Evolutionary conservation across 1,140 invertebrate genomes (phyloP).

Genomic region (Nylanderia fulva): DNA sequence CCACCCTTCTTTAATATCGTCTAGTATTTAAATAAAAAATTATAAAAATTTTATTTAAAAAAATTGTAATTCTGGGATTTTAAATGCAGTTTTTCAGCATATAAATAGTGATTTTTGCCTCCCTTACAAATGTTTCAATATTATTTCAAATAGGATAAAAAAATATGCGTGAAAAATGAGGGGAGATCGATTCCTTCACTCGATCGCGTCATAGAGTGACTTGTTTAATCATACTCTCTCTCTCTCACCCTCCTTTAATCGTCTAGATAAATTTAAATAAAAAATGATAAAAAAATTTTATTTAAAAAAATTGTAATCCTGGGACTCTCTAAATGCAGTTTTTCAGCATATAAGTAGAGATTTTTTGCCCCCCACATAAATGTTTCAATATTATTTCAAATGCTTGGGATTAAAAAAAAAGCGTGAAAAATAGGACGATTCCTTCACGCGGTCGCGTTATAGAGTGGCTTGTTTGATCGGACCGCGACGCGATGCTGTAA

Average conservation of each 20-base stretch:
- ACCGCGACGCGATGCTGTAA: constrained; percentile 10
- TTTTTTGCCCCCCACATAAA: too few relatives aligned
- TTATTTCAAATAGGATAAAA: too few relatives aligned
- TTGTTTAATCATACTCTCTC: constrained; percentile 1
- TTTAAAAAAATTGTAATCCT: background rate
- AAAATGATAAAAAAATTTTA: background rate
- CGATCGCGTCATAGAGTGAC: background rate
- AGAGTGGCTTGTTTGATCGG: background rate
- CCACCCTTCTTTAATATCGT: background rate
- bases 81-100: too few relatives aligned
- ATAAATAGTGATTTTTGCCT: too few relatives aligned
- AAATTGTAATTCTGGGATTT: background rate
- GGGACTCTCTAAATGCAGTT: too few relatives aligned
- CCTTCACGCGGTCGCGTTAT: background rate
- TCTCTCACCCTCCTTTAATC: too few relatives aligned
- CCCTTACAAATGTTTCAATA: too few relatives aligned
- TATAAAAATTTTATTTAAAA: background rate
- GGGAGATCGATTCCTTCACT: background rate
- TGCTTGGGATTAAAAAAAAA: too few relatives aligned
- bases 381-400: too few relatives aligned
- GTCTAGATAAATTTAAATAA: too few relatives aligned
- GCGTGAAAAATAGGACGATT: background rate
- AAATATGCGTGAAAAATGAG: too few relatives aligned
- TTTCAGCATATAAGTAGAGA: too few relatives aligned
- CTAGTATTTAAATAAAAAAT: background rate